A percentile compares a stretch with the other conserved stretches of the same genome.
phyloP scores from a whole-genome alignment of 2,113 vertebrate genomes.

The Phasianus colchicus region DNA sequence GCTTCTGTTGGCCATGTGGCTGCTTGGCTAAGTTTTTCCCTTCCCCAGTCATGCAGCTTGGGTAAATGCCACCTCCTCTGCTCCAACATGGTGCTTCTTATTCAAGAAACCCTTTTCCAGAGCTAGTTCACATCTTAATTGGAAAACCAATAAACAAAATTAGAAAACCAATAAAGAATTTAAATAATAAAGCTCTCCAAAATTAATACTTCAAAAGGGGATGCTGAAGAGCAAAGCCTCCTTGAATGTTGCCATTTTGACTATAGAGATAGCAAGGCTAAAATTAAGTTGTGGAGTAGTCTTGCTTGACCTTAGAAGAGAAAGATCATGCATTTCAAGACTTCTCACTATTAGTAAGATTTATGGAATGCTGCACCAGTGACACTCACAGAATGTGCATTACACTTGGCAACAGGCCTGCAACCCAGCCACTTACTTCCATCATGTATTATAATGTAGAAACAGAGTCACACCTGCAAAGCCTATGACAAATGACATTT shows the following conservation, averaged over 20 bases:
- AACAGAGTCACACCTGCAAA: conserved; percentile 85
- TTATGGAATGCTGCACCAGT: conserved; percentile 32
- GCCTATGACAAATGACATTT: conserved; percentile 86
- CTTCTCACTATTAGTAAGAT: conserved; percentile 28
- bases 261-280: background rate
- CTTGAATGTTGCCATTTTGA: background rate
- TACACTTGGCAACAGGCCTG: conserved; percentile 49
- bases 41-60: conserved; percentile 15
- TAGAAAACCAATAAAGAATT: background rate
- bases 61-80: conserved; percentile 32
- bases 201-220: background rate
- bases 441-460: conserved; percentile 66
- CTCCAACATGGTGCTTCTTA: background rate
- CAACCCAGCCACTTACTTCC: conserved; percentile 40
- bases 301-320: conserved; percentile 47
- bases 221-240: background rate
- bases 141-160: background rate
- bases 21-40: background rate
- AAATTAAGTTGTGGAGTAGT: conserved; percentile 25
- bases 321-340: conserved; percentile 55
- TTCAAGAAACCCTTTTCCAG: background rate
- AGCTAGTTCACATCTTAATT: background rate
- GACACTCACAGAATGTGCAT: conserved; percentile 51
- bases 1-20: background rate
- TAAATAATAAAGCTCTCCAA: background rate